Base-by-base conservation (phyloP, 2,113 vertebrate species). In the Lepus americanus region DNA sequence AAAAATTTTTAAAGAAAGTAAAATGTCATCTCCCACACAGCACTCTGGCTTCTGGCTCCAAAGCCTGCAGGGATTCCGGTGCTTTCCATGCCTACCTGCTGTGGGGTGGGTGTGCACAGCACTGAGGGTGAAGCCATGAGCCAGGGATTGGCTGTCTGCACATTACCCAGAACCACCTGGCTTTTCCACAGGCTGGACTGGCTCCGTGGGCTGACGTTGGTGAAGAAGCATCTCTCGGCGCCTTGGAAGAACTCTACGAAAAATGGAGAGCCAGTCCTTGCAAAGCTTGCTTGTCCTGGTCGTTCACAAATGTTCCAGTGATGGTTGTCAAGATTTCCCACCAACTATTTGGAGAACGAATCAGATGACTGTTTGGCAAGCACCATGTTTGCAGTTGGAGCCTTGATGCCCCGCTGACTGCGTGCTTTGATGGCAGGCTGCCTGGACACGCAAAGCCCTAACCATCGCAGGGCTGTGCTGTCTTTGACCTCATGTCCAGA, bases 321-420 rank as follows among this genome's bases (percentile, higher is more conserved):
- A 82, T 36, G 19, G 12, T 23, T 73, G 90, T 95, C 81, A 86
- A 87, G 78, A 92, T 64, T 84, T 92, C 67, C 80, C 86, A 95
- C 87, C 72, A 87, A 63, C 72, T 55, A 85, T 49, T 87, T 72
- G 67, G 49, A 88, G 82, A 85, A 73, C 49, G 61, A 72, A 61
- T 92, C 87, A 94, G 55, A 44, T 25, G 63, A 94, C 82, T 39
- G 73, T 77, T 27, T 64, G 77, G 77, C n/a, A 85, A 61, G 67
- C 51, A 5, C 44, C 14, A 4, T n/a, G 39, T 87, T 77, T 84
- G 69, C 49, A 2, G 8, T 89, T 76, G 44, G 70, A 33, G 36
- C 16, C 17, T 36, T 66, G 64, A 67, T 9, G 17, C 11, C 74
- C 19, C 55, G 19, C 19, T 14, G 36, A 44, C 31, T 2, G 87